A percentile compares a stretch with the other conserved stretches of the same genome.
phyloP scores from a whole-genome alignment of 2,888 invertebrate genomes.

The Chironomus tentans region DNA sequence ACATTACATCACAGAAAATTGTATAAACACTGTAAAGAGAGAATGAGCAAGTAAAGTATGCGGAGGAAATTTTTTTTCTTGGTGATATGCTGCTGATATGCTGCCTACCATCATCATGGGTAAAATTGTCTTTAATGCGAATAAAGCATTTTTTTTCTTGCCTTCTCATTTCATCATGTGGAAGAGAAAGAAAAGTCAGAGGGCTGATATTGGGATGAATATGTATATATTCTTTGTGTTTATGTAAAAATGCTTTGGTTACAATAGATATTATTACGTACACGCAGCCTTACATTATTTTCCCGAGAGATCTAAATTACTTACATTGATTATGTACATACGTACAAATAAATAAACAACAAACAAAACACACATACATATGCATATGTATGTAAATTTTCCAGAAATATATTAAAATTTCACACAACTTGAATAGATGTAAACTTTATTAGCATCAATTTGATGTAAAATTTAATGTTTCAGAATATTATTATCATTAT shows the following conservation, averaged over 20 bases:
- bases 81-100: neutral
- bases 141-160: constrained; percentile 13
- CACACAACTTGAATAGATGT: constrained; percentile 13
- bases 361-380: neutral
- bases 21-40: constrained; percentile 5
- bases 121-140: constrained; percentile 21
- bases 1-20: constrained; percentile 20
- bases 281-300: neutral
- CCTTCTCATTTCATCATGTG: neutral
- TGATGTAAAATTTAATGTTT: neutral
- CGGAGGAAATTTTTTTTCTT: neutral
- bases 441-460: constrained; percentile 14
- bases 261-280: neutral
- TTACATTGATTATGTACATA: neutral
- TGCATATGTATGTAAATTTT: neutral
- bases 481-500: neutral
- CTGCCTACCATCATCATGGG: neutral
- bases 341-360: neutral
- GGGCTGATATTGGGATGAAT: neutral
- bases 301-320: constrained; percentile 19
- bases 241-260: neutral
- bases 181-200: neutral
- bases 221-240: neutral
- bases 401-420: neutral
- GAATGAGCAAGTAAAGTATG: neutral